Evolutionary conservation across 2,797 vertebrate species (phyloP).

Genomic region (Pagetopsis macropterus): DNA sequence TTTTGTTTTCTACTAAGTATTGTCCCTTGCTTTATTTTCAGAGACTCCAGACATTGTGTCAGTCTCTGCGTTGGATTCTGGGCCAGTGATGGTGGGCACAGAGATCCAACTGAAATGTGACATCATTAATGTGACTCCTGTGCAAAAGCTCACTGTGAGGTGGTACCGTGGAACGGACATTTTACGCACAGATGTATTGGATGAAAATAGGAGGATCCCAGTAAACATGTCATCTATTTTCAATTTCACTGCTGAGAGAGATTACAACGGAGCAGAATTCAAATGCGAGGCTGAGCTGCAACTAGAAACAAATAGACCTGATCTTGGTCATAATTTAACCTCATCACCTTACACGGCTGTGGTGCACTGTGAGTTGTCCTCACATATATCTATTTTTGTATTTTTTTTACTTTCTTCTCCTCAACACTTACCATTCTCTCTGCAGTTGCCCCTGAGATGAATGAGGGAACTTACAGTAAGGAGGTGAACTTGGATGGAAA

Average conservation of each 20-base stretch:
- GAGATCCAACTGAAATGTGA: constrained; percentile 50
- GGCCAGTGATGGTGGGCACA: constrained; percentile 39
- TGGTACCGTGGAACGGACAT: constrained; percentile 59
- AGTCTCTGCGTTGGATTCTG: not conserved
- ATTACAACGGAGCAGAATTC: constrained; percentile 35
- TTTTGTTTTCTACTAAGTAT: not conserved
- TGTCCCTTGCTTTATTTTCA: constrained; percentile 39
- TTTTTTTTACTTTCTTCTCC: not conserved
- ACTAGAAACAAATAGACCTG: constrained; percentile 50
- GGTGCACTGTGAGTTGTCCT: constrained; percentile 63
- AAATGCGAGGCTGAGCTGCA: constrained; percentile 67
- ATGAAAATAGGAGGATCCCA: fast-evolving
- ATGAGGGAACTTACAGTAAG: fast-evolving
- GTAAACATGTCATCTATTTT: not conserved
- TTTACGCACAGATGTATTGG: fast-evolving
- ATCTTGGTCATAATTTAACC: not conserved
- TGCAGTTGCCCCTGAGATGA: constrained; percentile 68
- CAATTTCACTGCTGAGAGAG: not conserved
- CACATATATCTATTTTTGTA: not conserved
- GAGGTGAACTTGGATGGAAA: constrained; percentile 1
- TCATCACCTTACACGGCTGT: constrained; percentile 34
- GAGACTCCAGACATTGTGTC: constrained; percentile 50
- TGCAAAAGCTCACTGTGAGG: constrained; percentile 49
- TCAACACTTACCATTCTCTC: not conserved
- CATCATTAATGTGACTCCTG: constrained; percentile 64